phyloP scores from a whole-genome alignment of 2,113 vertebrate genomes.

The Poeciliopsis prolifica region DNA sequence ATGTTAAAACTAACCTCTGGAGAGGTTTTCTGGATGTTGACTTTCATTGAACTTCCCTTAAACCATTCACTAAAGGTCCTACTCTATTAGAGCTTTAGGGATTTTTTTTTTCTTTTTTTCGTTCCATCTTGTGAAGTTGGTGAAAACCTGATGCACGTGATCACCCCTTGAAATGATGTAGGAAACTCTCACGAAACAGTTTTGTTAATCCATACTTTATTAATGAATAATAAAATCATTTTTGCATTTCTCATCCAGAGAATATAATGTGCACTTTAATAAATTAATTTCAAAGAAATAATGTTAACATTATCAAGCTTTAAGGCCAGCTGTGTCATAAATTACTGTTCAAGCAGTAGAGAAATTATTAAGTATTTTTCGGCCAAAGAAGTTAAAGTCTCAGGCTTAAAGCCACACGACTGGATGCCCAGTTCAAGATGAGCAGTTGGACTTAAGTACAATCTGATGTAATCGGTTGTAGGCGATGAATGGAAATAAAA shows the following conservation, averaged over 20 bases:
- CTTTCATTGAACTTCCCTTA: too few species aligned
- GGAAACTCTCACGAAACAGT: not conserved
- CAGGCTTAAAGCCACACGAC: slow-evolving; percentile 32
- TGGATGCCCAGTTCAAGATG: slow-evolving; percentile 40
- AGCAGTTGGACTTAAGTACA: slow-evolving; percentile 43
- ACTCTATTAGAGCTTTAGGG: too few species aligned
- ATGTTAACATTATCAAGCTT: slow-evolving; percentile 88
- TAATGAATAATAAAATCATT: slow-evolving; percentile 84
- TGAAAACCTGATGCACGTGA: not conserved
- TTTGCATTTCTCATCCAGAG: slow-evolving; percentile 84
- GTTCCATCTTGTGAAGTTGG: too few species aligned
- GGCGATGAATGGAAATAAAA: slow-evolving; percentile 33
- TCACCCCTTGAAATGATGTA: slow-evolving; percentile 18
- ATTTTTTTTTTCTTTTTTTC: too few species aligned
- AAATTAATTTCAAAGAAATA: slow-evolving; percentile 89
- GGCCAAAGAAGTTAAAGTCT: slow-evolving; percentile 36
- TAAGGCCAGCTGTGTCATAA: slow-evolving; percentile 93
- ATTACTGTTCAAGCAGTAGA: slow-evolving; percentile 79
- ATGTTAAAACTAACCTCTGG: too few species aligned
- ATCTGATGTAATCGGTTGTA: slow-evolving; percentile 40
- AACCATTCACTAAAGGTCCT: too few species aligned
- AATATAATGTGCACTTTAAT: slow-evolving; percentile 91
- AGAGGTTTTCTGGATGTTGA: too few species aligned
- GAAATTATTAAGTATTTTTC: slow-evolving; percentile 51
- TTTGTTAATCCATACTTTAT: slow-evolving; percentile 80